Base-by-base conservation (phyloP, 1,140 invertebrate species). In the Drosophila lowei region DNA sequence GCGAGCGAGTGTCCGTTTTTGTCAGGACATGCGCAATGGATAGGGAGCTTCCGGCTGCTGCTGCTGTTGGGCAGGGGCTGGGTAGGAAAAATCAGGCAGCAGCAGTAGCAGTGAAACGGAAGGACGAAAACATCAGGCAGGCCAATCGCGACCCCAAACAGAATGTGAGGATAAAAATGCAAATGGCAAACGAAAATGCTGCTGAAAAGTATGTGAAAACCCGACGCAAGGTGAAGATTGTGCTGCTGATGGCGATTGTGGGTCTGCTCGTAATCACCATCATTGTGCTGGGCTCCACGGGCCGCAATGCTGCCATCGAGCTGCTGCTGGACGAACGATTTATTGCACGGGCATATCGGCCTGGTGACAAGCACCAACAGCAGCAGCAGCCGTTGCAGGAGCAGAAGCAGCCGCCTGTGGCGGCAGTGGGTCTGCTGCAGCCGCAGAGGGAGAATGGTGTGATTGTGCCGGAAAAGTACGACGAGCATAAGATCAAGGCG, bases 381-480 rank as follows among this genome's bases (percentile, higher is more conserved):
- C 57, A 62, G 49, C 53, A 48, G 16, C 44, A 57, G 52, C 3
- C 23, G 38, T 42, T 60, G 49, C 49, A 73, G 41, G 62, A 68
- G 57, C 25, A 72, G 52, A 48, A 28, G 2, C 16, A 21, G 18
- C 46, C 50, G 30, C 43, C 57, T 38, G 34, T 34, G 8, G 52
- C 52, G 42, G 49, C 78, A 6, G 68, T 73, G 1, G 44, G 55
- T 8, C 30, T 90, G 23, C 50, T 90, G 15, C 64, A 89, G 41
- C 52, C 89, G 0, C 77, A 72, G 16, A 76, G 79, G 2, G 77
- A 90, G 44, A 57, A 86, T 57, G 88, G 84, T 25, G 52, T 84
- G 23, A 91, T 91, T 76, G 85, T 91, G 52, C 90, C 90, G 0
- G 91, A 91, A 42, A 91, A 91, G 59, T 91, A 91, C 42, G 78